These are phyloP conservation scores for Xerus inauris DNA, from an alignment of 2,113 vertebrate species.

Conservation along the genomic window DNA sequence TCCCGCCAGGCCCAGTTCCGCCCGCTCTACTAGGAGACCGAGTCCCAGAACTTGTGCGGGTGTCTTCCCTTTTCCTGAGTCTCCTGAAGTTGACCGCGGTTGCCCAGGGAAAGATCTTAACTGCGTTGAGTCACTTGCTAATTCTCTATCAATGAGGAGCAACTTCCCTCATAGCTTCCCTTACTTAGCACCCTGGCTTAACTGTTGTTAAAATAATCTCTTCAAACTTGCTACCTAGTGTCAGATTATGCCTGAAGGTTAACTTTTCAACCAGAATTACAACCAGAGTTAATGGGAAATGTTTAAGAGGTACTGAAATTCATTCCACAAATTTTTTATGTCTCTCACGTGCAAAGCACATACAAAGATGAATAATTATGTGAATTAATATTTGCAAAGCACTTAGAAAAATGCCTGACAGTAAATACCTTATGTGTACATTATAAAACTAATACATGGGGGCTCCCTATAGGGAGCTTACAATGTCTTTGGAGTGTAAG, in stretches of 20 bases:
- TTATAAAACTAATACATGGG: background rate
- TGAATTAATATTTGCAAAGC: conserved; percentile 20
- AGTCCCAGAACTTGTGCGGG: fast-evolving
- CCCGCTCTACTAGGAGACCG: fast-evolving
- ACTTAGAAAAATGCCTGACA: background rate
- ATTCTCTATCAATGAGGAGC: background rate
- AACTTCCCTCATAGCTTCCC: background rate
- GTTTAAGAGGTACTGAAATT: background rate
- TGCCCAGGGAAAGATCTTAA: background rate
- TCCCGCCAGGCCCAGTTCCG: background rate
- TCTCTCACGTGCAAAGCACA: background rate
- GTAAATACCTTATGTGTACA: background rate
- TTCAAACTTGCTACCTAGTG: background rate
- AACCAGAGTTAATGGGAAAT: background rate
- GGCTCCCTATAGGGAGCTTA: background rate
- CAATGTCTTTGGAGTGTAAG: background rate
- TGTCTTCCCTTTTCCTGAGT: background rate
- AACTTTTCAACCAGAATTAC: background rate
- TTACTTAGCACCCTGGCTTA: background rate
- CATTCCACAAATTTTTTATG: conserved; percentile 44
- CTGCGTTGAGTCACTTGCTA: background rate
- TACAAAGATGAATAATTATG: background rate
- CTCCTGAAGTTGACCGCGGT: background rate
- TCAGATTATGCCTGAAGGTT: background rate
- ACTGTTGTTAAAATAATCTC: background rate